phyloP scores from a whole-genome alignment of 2,888 invertebrate species.

The Zaprionus bogoriensis region DNA sequence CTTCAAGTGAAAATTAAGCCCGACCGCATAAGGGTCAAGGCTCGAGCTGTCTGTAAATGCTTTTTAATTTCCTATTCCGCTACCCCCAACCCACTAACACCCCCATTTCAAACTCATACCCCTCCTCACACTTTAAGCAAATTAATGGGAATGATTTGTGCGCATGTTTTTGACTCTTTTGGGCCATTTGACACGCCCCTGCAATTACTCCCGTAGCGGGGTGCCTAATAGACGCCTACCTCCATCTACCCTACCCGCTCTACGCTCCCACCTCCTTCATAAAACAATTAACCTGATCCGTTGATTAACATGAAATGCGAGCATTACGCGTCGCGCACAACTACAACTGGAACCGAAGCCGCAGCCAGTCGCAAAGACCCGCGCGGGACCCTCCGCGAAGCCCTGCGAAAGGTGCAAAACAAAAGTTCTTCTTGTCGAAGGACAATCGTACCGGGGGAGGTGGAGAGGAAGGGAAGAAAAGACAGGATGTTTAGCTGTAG shows the following conservation, averaged over 20 bases:
- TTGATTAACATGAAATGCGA: conserved; percentile 30
- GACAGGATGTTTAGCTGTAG: too few relatives aligned
- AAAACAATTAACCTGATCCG: conserved; percentile 49
- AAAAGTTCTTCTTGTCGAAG: neutral
- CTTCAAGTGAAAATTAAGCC: conserved; percentile 15
- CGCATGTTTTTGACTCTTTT: conserved; percentile 14
- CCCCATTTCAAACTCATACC: neutral
- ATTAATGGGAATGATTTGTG: conserved; percentile 54
- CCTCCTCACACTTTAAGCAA: neutral
- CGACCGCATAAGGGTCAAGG: conserved; percentile 25
- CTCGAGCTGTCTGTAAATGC: conserved; percentile 24
- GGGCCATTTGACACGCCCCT: conserved; percentile 3
- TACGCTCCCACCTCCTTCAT: neutral
- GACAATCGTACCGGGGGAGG: too few relatives aligned
- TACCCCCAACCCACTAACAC: neutral
- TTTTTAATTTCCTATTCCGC: conserved; percentile 57
- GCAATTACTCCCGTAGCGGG: conserved; percentile 5
- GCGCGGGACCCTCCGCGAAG: neutral
- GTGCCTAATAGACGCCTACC: neutral
- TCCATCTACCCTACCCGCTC: too few relatives aligned
- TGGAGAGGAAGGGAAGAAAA: too few relatives aligned
- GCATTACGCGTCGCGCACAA: neutral
- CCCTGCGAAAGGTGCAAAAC: neutral
- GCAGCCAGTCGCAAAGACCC: neutral
- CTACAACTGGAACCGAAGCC: neutral